These are phyloP conservation scores for Dolomedes plantarius DNA, from an alignment of 2,888 invertebrate species.

Conservation along the genomic window DNA sequence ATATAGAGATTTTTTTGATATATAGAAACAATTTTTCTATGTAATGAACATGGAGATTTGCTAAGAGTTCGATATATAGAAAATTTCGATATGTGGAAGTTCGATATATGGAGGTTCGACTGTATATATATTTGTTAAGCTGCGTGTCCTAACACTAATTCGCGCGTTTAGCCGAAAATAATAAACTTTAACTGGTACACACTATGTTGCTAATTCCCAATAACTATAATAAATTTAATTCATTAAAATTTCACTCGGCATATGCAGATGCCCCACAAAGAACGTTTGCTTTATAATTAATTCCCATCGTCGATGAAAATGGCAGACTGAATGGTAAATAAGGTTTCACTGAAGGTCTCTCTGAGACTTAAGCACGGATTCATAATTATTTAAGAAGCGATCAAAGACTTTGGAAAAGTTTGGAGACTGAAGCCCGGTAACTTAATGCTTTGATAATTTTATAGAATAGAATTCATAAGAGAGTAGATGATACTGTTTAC, in stretches of 20 bases:
- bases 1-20: too few relatives aligned
- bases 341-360: neutral
- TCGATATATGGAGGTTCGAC: too few relatives aligned
- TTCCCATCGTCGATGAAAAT: neutral
- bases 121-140: too few relatives aligned
- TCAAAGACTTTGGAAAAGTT: neutral
- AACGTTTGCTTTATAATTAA: neutral
- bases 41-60: too few relatives aligned
- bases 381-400: conserved; percentile 1
- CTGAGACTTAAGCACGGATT: neutral
- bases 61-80: too few relatives aligned
- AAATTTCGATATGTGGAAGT: too few relatives aligned
- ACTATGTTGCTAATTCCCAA: neutral
- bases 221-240: neutral
- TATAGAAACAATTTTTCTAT: too few relatives aligned
- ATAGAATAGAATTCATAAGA: neutral
- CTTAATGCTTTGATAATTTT: neutral
- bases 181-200: neutral
- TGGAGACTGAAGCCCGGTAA: neutral
- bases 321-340: neutral
- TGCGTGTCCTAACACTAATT: too few relatives aligned
- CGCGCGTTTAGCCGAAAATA: too few relatives aligned
- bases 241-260: neutral
- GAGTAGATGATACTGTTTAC: neutral
- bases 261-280: neutral